A percentile compares a stretch with the other conserved stretches of the same genome.
Evolutionary conservation across 2,888 invertebrate species (phyloP).

Genomic region (Pyrgus malvae): DNA sequence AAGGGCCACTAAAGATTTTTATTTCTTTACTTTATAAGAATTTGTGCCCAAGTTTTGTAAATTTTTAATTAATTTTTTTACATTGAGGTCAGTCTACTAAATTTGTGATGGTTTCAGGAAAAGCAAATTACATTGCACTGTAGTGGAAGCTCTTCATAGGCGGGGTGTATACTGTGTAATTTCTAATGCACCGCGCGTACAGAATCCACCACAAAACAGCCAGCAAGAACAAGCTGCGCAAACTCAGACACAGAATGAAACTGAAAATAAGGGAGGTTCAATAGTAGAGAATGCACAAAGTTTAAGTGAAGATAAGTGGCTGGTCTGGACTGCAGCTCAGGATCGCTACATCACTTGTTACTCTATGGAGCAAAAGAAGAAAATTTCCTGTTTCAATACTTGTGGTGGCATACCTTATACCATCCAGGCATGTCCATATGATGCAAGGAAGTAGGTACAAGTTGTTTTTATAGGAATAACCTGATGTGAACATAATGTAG

Average conservation of each 20-base stretch:
- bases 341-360: slow-evolving; percentile 82
- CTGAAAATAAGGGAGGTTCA: too few species aligned
- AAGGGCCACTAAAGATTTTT: too few species aligned
- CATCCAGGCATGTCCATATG: slow-evolving; percentile 84
- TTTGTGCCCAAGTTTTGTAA: too few species aligned
- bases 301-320: slow-evolving; percentile 42
- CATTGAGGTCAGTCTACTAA: not conserved
- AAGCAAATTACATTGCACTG: slow-evolving; percentile 51
- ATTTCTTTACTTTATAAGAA: too few species aligned
- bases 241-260: not conserved
- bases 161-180: slow-evolving; percentile 84
- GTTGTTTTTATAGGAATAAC: not conserved
- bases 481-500: not conserved
- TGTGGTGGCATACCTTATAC: slow-evolving; percentile 85
- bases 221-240: not conserved
- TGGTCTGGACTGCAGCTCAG: slow-evolving; percentile 83
- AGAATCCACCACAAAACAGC: slow-evolving; percentile 29
- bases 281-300: not conserved
- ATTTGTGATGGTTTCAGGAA: slow-evolving; percentile 42
- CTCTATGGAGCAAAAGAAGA: slow-evolving; percentile 55
- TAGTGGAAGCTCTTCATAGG: slow-evolving; percentile 77
- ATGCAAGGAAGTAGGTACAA: slow-evolving; percentile 83
- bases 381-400: slow-evolving; percentile 71
- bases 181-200: slow-evolving; percentile 60
- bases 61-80: too few species aligned